These are phyloP conservation scores for Macrobrachium rosenbergii DNA, from an alignment of 1,140 invertebrate species.

Conservation along the genomic window DNA sequence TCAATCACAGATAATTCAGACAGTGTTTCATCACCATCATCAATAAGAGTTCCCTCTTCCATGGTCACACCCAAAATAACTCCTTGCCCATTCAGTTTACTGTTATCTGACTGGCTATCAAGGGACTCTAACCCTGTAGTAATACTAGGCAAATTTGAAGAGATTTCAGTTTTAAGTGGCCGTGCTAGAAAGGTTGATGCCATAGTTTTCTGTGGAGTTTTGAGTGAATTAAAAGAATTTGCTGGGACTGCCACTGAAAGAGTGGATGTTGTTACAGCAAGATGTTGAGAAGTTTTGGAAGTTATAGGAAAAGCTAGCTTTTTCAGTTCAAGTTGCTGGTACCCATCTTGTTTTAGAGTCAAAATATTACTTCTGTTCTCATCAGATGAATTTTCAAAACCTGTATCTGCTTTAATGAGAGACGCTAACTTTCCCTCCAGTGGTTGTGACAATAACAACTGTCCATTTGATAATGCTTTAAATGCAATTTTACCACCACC, in stretches of 20 bases:
- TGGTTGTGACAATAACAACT: constrained; percentile 49
- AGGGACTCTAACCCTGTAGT: constrained; percentile 31
- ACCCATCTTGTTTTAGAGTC: constrained; percentile 47
- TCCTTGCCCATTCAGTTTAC: constrained; percentile 38
- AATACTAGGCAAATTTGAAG: constrained; percentile 27
- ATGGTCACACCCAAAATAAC: constrained; percentile 53
- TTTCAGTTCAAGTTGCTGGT: constrained; percentile 51
- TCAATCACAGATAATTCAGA: constrained; percentile 58
- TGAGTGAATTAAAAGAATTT: constrained; percentile 43
- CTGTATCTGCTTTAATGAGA: constrained; percentile 43
- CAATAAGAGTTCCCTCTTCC: constrained; percentile 56
- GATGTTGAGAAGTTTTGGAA: constrained; percentile 47
- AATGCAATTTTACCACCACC: constrained; percentile 52
- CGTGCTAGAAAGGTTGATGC: constrained; percentile 43
- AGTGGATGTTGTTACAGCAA: constrained; percentile 52
- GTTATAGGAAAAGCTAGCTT: constrained; percentile 35
- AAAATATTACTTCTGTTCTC: constrained; percentile 42
- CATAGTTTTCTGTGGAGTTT: constrained; percentile 30
- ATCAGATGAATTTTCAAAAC: constrained; percentile 31
- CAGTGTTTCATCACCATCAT: constrained; percentile 55
- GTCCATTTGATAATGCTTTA: constrained; percentile 51
- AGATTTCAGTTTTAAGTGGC: constrained; percentile 44
- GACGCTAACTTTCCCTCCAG: constrained; percentile 55
- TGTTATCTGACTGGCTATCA: constrained; percentile 30
- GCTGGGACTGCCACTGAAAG: constrained; percentile 53